Conservation (phyloP, 2,113 vertebrate species). For the Siniperca knerii region DNA sequence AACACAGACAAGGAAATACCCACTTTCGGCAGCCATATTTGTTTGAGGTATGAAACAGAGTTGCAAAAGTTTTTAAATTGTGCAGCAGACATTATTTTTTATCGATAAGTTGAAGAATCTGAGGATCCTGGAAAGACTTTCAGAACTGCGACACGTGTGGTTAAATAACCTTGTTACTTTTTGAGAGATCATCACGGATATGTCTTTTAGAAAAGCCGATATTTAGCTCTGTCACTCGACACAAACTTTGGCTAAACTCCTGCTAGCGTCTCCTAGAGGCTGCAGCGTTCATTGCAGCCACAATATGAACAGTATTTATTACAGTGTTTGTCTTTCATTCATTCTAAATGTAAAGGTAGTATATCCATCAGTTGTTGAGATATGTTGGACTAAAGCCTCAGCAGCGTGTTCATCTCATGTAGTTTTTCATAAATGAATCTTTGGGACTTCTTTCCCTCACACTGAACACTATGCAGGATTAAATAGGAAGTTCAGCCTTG, state of each 20-base stretch:
- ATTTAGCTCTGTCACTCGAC: too few relatives aligned
- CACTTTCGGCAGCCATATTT: too few relatives aligned
- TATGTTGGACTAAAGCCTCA: background rate
- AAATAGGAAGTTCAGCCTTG: conserved; percentile 15
- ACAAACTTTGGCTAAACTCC: background rate
- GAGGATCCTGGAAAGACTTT: too few relatives aligned
- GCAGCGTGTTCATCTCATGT: background rate
- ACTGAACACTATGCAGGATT: background rate
- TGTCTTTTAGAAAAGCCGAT: too few relatives aligned
- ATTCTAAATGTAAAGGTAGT: background rate
- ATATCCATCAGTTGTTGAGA: background rate
- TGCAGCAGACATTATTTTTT: too few relatives aligned
- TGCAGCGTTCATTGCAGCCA: background rate
- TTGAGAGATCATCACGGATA: too few relatives aligned
- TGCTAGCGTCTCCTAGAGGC: background rate
- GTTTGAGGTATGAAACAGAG: too few relatives aligned
- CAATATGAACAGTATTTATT: background rate
- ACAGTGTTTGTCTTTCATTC: background rate
- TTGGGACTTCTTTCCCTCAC: background rate
- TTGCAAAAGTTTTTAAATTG: too few relatives aligned
- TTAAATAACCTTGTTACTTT: too few relatives aligned
- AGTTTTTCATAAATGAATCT: background rate
- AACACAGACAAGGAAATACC: too few relatives aligned
- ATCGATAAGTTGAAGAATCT: too few relatives aligned
- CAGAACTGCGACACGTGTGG: too few relatives aligned